A percentile compares a stretch with the other conserved stretches of the same genome.
Conservation (phyloP, 2,888 invertebrate genomes). For the Loripinus fragilis region DNA sequence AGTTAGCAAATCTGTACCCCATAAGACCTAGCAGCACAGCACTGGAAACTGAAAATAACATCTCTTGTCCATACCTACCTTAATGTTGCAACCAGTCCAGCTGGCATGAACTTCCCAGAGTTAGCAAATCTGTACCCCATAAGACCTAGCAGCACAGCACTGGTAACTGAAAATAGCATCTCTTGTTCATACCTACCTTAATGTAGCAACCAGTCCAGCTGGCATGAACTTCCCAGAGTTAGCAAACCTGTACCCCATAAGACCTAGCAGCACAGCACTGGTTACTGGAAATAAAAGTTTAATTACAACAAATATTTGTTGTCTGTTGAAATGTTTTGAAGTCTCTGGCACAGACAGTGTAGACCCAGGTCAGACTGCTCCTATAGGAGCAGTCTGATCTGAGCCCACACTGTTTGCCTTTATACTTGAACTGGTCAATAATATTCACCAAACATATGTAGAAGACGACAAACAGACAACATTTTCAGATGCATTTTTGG, state of each 20-base stretch:
- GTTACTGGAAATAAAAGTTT: constrained; percentile 64
- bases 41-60: constrained; percentile 68
- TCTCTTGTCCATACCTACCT: constrained; percentile 68
- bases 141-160: constrained; percentile 90
- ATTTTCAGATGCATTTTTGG: too few species aligned
- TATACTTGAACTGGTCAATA: too few species aligned
- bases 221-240: constrained; percentile 97
- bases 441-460: too few species aligned
- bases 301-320: too few species aligned
- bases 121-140: constrained; percentile 95
- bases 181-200: constrained; percentile 70
- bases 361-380: too few species aligned
- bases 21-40: constrained; percentile 93
- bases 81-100: constrained; percentile 89
- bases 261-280: constrained; percentile 89
- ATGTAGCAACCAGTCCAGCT: constrained; percentile 90
- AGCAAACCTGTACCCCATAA: constrained; percentile 95
- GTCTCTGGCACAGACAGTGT: too few species aligned
- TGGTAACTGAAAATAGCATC: constrained; percentile 69
- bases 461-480: too few species aligned
- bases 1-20: constrained; percentile 92
- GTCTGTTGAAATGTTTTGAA: too few species aligned
- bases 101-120: constrained; percentile 97
- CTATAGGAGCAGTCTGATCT: too few species aligned
- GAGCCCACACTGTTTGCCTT: too few species aligned